phyloP scores from a whole-genome alignment of 2,888 invertebrate genomes.

The Mesodorylaimus sp. region DNA sequence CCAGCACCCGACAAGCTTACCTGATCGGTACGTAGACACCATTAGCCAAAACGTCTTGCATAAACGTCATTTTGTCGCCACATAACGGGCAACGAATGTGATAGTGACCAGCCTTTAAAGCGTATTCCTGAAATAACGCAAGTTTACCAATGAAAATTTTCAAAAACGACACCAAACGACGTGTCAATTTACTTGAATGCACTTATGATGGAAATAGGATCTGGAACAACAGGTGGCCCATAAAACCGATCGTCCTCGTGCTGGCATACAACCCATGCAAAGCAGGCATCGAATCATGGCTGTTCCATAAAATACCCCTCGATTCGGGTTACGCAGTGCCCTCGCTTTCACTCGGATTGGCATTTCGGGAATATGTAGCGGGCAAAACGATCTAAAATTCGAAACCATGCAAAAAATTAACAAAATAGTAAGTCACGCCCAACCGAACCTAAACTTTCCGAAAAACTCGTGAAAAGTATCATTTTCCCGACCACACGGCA shows the following conservation, averaged over 20 bases:
- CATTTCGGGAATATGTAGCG: too few species aligned
- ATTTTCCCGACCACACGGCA: background rate
- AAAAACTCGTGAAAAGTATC: background rate
- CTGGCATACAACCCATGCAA: background rate
- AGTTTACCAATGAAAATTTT: background rate
- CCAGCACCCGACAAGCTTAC: too few species aligned
- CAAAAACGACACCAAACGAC: background rate
- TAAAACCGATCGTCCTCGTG: background rate
- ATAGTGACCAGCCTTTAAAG: background rate
- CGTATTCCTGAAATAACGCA: background rate
- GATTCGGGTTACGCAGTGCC: background rate
- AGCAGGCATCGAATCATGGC: background rate
- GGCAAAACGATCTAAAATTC: too few species aligned
- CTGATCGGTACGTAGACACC: background rate
- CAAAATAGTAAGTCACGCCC: background rate
- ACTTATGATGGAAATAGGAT: background rate
- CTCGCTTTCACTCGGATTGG: background rate
- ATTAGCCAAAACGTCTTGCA: background rate
- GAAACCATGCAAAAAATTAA: background rate
- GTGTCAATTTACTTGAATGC: background rate
- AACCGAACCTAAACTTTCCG: background rate
- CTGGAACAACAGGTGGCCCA: background rate
- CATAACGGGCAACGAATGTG: background rate
- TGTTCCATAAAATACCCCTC: background rate
- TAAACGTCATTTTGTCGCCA: background rate